Conservation (phyloP, 2,113 vertebrate genomes). For the Gymnocephalus cernua region DNA sequence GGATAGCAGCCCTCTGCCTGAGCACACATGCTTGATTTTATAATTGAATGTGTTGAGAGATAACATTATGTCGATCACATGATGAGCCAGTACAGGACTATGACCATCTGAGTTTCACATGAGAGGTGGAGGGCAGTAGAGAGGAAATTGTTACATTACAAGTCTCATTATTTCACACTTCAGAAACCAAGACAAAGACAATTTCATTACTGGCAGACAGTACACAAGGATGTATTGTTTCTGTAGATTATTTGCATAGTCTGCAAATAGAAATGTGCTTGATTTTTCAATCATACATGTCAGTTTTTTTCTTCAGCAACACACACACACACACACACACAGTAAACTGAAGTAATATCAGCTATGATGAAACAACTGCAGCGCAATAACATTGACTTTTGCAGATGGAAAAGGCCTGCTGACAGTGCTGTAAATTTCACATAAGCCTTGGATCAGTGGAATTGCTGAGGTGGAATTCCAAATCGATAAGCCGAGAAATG, state of each 20-base stretch:
- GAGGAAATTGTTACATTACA: background rate
- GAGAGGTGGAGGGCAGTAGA: background rate
- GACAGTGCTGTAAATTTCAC: slow-evolving; percentile 17
- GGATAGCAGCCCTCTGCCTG: background rate
- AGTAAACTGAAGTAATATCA: background rate
- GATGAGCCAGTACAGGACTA: slow-evolving; percentile 1
- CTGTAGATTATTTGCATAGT: background rate
- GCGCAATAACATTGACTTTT: background rate
- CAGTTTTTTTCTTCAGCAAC: background rate
- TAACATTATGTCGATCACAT: slow-evolving; percentile 4
- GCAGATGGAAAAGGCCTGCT: background rate
- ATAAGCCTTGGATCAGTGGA: slow-evolving; percentile 8
- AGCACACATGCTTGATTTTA: slow-evolving; percentile 29
- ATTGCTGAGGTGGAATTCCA: slow-evolving; percentile 41
- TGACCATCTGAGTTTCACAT: background rate
- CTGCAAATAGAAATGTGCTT: background rate
- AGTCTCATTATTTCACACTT: background rate
- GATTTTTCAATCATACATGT: background rate
- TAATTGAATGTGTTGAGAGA: slow-evolving; percentile 40
- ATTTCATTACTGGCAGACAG: background rate
- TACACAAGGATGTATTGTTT: background rate
- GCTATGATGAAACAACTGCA: background rate
- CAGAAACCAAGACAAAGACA: slow-evolving; percentile 16
- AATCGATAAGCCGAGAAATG: slow-evolving; percentile 47
- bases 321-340: background rate